Evolutionary conservation across 1,140 invertebrate genomes (phyloP), one percentile per base, ranked within the genome.

Genomic region (Acromyrmex echinatior): DNA sequence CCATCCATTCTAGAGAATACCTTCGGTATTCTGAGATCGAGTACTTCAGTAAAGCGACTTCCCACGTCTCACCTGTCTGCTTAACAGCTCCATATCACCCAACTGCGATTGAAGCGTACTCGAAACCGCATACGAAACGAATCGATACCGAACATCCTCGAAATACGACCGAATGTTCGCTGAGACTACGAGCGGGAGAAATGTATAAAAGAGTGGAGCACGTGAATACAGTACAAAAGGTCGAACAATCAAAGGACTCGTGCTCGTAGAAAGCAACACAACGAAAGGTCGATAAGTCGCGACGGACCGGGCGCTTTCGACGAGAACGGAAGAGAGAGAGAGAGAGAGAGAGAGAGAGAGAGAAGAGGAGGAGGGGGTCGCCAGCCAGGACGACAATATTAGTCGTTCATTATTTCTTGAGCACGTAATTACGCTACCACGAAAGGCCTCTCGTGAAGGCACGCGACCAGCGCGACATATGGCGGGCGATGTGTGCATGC

Each of bases 391-490:
- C 90, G 93, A 94, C 93, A 94, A 92, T 91, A 95, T 95, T 94
- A 94, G 92, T 90, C 92, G 92, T 94, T 94, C 91, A 95, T 94
- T 94, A 94, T 93, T 91, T 86, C 79, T 92, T 88, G 87, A 93
- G 93, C 74, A 93, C 92, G 91, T 94, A 94, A 93, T 93, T 92
- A 91, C 91, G 56, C 66, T 85, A 60, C 89, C 80, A 93, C 89
- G 87, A 93, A 92, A 92, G 90, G 89, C 88, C 92, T 91, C 91
- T 92, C 90, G 91, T 93, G 87, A 87, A 93, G 93, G 92, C 94
- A 95, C 94, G 94, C 94, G 94, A 94, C 94, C 92, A 76, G 82
- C 68, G 88, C 91, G 91, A 94, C 94, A 95, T 95, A 94, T 95
- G 94, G 93, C 91, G 77, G 87, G 73, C 88, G 87, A 86, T 68